Conservation (phyloP, 2,113 vertebrate species). For the Anhinga rufa region DNA sequence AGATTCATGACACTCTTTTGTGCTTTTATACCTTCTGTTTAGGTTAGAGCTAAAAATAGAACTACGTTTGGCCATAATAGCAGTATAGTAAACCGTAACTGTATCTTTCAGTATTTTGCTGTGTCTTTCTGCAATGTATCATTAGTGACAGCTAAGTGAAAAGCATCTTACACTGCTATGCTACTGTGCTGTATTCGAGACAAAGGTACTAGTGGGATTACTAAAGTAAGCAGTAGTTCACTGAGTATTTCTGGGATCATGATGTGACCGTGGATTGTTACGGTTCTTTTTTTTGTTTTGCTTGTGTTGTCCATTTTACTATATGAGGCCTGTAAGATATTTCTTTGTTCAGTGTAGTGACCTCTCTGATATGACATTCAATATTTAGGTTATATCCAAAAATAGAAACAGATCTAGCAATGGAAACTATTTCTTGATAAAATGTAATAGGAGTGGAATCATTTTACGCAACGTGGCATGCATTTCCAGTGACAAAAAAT, state of each 20-base stretch:
- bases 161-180: background rate
- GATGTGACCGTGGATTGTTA: background rate
- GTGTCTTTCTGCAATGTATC: background rate
- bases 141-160: background rate
- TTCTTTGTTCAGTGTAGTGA: background rate
- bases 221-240: background rate
- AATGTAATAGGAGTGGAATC: background rate
- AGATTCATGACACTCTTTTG: background rate
- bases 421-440: background rate
- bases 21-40: background rate
- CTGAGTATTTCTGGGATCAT: background rate
- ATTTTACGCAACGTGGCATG: background rate
- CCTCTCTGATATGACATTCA: background rate
- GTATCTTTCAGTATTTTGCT: background rate
- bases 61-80: background rate
- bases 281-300: background rate
- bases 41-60: conserved; percentile 25
- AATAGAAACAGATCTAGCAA: background rate
- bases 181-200: background rate
- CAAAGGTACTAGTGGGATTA: background rate
- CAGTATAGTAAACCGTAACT: background rate
- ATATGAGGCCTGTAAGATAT: background rate
- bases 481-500: background rate
- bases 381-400: conserved; percentile 32
- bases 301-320: background rate